Conservation (phyloP, 2,113 vertebrate genomes). For the Bubo blakistoni region DNA sequence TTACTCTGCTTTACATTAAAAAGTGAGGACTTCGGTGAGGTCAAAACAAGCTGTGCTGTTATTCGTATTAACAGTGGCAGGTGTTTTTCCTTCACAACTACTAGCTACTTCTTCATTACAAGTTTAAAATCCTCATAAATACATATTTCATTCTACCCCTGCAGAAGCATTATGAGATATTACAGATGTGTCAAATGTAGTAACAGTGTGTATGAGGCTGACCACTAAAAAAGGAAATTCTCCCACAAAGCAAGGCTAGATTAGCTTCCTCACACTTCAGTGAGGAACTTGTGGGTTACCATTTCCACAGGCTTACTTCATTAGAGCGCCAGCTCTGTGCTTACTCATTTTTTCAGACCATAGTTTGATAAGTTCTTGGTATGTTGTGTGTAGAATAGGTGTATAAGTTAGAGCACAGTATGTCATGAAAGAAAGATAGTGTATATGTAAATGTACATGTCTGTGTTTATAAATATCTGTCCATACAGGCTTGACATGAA, state of each 20-base stretch:
- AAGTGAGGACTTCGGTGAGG: background rate
- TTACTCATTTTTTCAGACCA: background rate
- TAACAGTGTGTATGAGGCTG: background rate
- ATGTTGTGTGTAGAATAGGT: background rate
- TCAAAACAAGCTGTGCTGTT: background rate
- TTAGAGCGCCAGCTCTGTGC: background rate
- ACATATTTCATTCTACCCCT: background rate
- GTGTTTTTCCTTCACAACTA: background rate
- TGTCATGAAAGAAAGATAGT: background rate
- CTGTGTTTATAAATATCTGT: background rate
- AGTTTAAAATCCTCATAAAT: background rate
- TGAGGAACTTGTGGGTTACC: background rate
- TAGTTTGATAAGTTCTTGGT: background rate
- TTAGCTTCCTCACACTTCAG: background rate
- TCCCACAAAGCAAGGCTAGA: background rate
- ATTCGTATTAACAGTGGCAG: background rate
- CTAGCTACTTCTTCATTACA: background rate
- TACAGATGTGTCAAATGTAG: background rate
- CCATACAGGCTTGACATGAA: background rate
- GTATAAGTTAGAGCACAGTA: background rate
- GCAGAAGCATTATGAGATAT: background rate
- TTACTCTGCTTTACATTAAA: background rate
- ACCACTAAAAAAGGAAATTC: background rate
- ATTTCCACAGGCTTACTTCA: background rate
- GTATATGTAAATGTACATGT: no score